Evolutionary conservation across 2,888 invertebrate species (phyloP), one percentile per base, ranked within the genome.

Genomic region (Ecliptopera silaceata): DNA sequence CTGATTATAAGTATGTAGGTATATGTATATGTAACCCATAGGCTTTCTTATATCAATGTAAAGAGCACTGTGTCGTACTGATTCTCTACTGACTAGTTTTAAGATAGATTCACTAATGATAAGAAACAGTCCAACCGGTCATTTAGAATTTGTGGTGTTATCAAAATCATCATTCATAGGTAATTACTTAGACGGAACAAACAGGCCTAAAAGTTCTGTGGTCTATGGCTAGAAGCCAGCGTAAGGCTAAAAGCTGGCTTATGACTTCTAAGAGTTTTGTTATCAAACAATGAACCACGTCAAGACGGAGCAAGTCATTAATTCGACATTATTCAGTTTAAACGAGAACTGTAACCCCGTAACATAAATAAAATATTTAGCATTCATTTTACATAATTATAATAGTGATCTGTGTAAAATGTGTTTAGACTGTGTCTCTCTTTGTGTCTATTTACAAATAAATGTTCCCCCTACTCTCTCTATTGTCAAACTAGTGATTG

Each of bases 1-100:
- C 20, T 42, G 41, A 43, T 42, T 36, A 34, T 50, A 22, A 15
- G n/a, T n/a, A n/a, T 8, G 15, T 34, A 34, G 15, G 15, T 34
- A 15, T 13, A 34, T 13, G 13, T 34, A 2, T 22, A 22, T 50
- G 49, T 49, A 36, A 46, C 34, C 18, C 26, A 39, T 48, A 42
- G 49, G 42, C 49, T 53, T 45, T 52, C 38, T 53, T 32, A 29
- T 45, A 41, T 41, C 2, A 41, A 53, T 43, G 22, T 50, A 50
- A 55, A 46, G 26, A 26, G 54, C 47, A 56, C 56, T 65, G 64
- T 68, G 58, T 61, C 59, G 56, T 59, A 63, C 32, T 31, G 41
- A 56, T 38, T 42, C 20, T 49, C 38, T 47, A 26, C 41, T 29
- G 31, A 42, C 34, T 43, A 49, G 12, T 49, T 13, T 42, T 42